A percentile compares a stretch with the other conserved stretches of the same genome.
phyloP scores from a whole-genome alignment of 2,888 invertebrate species.

The Carterocephalus palaemon region DNA sequence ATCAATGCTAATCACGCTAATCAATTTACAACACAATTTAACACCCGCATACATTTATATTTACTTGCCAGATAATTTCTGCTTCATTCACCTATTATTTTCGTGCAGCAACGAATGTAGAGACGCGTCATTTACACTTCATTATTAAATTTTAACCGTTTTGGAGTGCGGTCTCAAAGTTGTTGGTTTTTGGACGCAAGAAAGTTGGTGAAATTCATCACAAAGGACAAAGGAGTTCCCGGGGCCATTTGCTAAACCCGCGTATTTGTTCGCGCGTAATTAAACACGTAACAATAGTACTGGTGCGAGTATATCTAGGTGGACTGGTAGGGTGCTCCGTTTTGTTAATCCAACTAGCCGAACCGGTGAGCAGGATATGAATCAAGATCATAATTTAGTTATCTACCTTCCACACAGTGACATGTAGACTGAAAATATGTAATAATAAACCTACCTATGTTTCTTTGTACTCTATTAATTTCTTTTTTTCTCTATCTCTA shows the following conservation, averaged over 20 bases:
- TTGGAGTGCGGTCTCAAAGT: slow-evolving; percentile 60
- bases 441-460: too few species aligned
- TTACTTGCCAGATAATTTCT: too few species aligned
- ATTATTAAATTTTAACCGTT: slow-evolving; percentile 69
- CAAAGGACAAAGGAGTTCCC: slow-evolving; percentile 72
- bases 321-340: slow-evolving; percentile 46
- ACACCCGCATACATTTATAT: too few species aligned
- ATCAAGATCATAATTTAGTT: slow-evolving; percentile 1
- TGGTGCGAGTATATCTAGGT: slow-evolving; percentile 53
- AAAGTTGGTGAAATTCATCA: slow-evolving; percentile 67
- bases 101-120: slow-evolving; percentile 40
- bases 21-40: too few species aligned
- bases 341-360: slow-evolving; percentile 35
- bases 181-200: slow-evolving; percentile 58
- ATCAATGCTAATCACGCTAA: too few species aligned
- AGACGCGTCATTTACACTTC: slow-evolving; percentile 46
- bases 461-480: slow-evolving; percentile 1
- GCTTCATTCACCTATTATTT: slow-evolving; percentile 31
- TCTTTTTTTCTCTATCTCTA: too few species aligned
- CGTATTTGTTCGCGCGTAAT: slow-evolving; percentile 76
- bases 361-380: neutral
- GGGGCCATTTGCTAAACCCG: slow-evolving; percentile 66
- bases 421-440: too few species aligned
- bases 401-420: too few species aligned
- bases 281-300: slow-evolving; percentile 64